Base-by-base conservation (phyloP, 2,797 vertebrate genomes). In the Aldrovandia affinis region DNA sequence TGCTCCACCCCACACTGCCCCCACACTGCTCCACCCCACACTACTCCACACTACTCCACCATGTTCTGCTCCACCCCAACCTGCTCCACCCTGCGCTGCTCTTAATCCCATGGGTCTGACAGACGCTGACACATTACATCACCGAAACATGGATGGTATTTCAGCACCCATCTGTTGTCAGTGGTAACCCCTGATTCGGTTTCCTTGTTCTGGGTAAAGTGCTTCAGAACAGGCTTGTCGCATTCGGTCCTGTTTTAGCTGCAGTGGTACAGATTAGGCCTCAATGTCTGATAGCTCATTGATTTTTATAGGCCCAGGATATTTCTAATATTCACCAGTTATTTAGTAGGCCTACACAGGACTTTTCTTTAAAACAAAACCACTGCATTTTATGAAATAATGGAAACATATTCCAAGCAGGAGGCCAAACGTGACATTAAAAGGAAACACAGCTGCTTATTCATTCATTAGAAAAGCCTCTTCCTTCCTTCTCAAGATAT, bases 251-350 rank as follows among this genome's bases (percentile, higher is more conserved):
- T 2, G 30, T 15, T 5, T 20, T 33, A 28, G 33, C 65, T 36
- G 4, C 10, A n/a, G 65, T 39, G 15, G 65, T 14, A 70, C 30
- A 39, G 30, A 70, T 39, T 39, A 70, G 33, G 20, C 25, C 33
- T 39, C 2, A 18, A 10, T 70, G 30, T 33, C 65, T 70, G 65
- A 20, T 39, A 33, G 33, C 65, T 39, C 65, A 39, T 70, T 70
- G 65, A 18, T 39, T 39, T 70, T 70, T 20, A 70, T 39, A 33
- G 65, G n/a, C 65, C 65, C 30, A 39, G 30, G 65, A 18, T 70
- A 65, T 70, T 70, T 70, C 65, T 70, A 20, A 70, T 70, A 70
- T 70, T 70, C 65, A 70, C 33, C 30, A 14, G 55, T 14, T 14
- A 10, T 14, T 2, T 57, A 57, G 15, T 57, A 22, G 65, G 39